Base-by-base conservation (phyloP, 2,113 vertebrate species). In the Gallinago paraguaiae region DNA sequence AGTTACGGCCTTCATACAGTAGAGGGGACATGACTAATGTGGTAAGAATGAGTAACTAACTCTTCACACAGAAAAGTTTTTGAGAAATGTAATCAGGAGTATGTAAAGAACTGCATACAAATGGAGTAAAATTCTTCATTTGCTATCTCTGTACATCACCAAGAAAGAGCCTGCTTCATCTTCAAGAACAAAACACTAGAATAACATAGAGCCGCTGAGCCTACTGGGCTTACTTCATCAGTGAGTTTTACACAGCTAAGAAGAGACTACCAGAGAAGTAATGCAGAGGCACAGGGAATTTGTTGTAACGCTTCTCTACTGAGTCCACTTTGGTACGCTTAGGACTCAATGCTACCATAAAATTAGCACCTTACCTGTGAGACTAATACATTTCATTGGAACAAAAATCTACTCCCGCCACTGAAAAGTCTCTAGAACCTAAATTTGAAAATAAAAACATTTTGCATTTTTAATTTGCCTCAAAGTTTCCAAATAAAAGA, bases 291-390 rank as follows among this genome's bases (percentile, higher is more conserved):
- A 87, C 19, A 37, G 48, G 3, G 9, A 64, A 63, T 43, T 57
- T 74, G 19, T 17, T 18, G 0, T 23, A 90, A 53, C 0, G 0
- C 37, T 46, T 74, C 64, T 59, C 17, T 13, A 30, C 28, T 27
- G 8, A 27, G 46, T 11, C 14, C 28, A n/a, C 24, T 31, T 54
- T 67, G 63, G 57, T 15, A 65, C 33, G 79, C 61, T 51, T 48
- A 8, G 9, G 23, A 68, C 30, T 60, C 17, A 28, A 43, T 0
- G 2, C 30, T n/a, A 31, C 31, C 37, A 31, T 7, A 54, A 16
- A 13, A 46, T 57, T 25, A 61, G 20, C 24, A 65, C 19, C 33
- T 63, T 70, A 22, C 18, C 54, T 70, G 20, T 54, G 23, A 83
- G 31, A 74, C 9, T 43, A 84, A 68, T 5, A 61, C 1, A 72